phyloP scores from a whole-genome alignment of 2,797 vertebrate genomes.

The Oryzias sinensis region DNA sequence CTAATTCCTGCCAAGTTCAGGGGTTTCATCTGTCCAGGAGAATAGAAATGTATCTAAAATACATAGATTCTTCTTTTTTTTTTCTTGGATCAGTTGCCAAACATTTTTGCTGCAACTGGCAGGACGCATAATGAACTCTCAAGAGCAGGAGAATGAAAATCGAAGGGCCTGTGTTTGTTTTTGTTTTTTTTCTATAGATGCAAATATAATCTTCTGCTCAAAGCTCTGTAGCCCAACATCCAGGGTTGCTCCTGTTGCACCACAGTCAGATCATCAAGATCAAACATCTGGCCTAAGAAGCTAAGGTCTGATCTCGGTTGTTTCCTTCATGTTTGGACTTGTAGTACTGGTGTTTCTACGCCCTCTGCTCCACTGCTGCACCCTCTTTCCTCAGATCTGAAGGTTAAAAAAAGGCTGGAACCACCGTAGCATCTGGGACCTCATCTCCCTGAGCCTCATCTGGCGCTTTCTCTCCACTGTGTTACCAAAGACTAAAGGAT shows the following conservation, averaged over 20 bases:
- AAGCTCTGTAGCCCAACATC: neutral
- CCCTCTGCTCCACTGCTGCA: slow-evolving; percentile 9
- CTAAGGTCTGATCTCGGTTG: neutral
- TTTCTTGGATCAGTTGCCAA: slow-evolving; percentile 22
- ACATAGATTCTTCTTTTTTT: neutral
- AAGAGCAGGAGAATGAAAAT: neutral
- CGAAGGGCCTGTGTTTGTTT: neutral
- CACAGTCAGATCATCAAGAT: neutral
- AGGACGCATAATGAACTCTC: slow-evolving; percentile 1
- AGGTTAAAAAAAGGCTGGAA: neutral
- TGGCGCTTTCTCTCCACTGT: slow-evolving; percentile 18
- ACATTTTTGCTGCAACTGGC: slow-evolving; percentile 9
- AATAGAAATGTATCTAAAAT: too few species aligned
- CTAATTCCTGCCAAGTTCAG: neutral
- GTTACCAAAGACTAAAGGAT: slow-evolving; percentile 71
- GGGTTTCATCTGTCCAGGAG: neutral
- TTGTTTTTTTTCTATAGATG: neutral
- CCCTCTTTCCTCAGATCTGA: slow-evolving; percentile 6
- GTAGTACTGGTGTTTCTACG: neutral
- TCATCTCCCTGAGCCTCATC: slow-evolving; percentile 6
- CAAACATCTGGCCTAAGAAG: neutral
- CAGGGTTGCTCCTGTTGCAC: slow-evolving; percentile 23
- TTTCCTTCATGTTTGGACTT: slow-evolving; percentile 10
- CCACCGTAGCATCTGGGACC: slow-evolving; percentile 23
- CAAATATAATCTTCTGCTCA: neutral